phyloP scores from a whole-genome alignment of 2,888 invertebrate species.

The Xestoiulus laeticollis region DNA sequence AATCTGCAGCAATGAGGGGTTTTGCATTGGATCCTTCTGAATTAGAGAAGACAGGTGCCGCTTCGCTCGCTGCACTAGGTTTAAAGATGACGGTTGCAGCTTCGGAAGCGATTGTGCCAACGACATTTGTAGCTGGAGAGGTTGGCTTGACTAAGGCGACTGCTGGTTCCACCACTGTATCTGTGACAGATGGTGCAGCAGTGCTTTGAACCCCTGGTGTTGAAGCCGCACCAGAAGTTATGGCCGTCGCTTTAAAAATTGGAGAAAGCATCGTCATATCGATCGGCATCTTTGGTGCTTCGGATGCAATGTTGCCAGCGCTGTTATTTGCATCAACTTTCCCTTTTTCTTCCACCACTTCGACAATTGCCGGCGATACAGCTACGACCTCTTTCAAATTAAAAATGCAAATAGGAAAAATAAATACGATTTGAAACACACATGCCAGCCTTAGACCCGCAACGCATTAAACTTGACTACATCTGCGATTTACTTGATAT shows the following conservation, averaged over 20 bases:
- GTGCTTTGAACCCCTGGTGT: not conserved
- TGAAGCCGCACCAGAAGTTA: not conserved
- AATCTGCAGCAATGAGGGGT: not conserved
- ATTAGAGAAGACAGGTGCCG: not conserved
- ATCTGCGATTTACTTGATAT: too few relatives aligned
- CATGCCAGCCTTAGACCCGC: too few relatives aligned
- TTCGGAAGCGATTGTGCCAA: not conserved
- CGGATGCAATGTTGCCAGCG: not conserved
- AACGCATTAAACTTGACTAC: too few relatives aligned
- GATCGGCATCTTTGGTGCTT: not conserved
- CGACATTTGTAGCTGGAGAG: not conserved
- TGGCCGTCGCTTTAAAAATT: not conserved
- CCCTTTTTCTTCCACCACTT: not conserved
- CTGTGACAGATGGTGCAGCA: not conserved
- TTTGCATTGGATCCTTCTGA: not conserved
- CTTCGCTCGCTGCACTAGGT: not conserved
- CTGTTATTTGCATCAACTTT: not conserved
- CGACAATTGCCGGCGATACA: not conserved
- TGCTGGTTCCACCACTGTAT: not conserved
- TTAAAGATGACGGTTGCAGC: not conserved
- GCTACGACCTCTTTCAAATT: not conserved
- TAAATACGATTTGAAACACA: too few relatives aligned
- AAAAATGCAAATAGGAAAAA: too few relatives aligned
- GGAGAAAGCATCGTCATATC: not conserved
- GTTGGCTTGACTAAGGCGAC: not conserved